Base-by-base conservation (phyloP, 2,797 vertebrate species). In the Silurus lanzhouensis region DNA sequence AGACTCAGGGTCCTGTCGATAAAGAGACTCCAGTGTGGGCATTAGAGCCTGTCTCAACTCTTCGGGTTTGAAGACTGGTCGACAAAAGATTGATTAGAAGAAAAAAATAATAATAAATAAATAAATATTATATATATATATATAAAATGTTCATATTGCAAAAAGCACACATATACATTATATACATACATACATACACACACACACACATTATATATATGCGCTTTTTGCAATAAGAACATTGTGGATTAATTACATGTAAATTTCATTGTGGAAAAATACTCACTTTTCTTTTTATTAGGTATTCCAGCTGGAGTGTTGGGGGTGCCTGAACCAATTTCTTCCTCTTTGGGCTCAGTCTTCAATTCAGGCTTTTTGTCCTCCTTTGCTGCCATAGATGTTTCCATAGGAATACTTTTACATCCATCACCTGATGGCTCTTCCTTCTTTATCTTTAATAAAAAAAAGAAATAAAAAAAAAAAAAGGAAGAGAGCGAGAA, bases 11-110 rank as follows among this genome's bases (percentile, higher is more conserved):
- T 99, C 98, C 93, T 99, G 98, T 84, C 97, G 96, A 90, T 99
- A 99, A 91, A 99, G 96, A 89, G 97, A 97, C 93, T 99, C 98
- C 83, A 99, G 94, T 0, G 98, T 99, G 88, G 98, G 97, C 98
- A 99, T 99, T 90, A 99, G 93, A 0, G 98, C 96, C 94, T 99
- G 98, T n/a, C 98, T 95, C 90, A 99, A 93, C 92, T 99, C 98
- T 91, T 99, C 98, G 22, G 98, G 98, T 90, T 99, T 99, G 89
- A 99, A 99, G 91, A 98, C 98, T 99, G 89, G 17, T 60, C 7
- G 48, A 84, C n/a, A 81, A 84, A 80, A 46, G 0, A 6, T 2
- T 0, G 22, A 10, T 81, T 52, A 70, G 31, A 12, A 13, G 5
- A 66, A 38, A 64, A 3, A 3, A 31, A 31, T 1, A 27, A 27